phyloP scores from a whole-genome alignment of 2,113 vertebrate species.

The Eolophus roseicapilla region DNA sequence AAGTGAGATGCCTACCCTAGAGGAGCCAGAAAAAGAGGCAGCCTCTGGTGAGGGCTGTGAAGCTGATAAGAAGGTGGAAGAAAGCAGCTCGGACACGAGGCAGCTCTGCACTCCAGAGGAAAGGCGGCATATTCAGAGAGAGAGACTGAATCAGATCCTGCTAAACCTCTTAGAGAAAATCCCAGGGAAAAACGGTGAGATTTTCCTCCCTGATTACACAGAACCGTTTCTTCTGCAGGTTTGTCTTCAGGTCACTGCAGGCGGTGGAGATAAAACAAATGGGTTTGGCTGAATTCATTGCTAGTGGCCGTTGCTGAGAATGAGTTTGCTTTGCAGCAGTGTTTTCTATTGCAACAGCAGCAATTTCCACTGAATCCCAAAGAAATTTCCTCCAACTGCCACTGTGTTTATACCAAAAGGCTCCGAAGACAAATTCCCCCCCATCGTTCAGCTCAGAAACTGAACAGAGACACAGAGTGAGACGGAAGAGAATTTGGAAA shows the following conservation, averaged over 20 bases:
- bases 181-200: conserved; percentile 94
- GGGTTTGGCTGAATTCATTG: not conserved
- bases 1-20: conserved; percentile 59
- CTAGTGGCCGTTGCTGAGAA: accelerated
- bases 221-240: accelerated
- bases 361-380: not conserved
- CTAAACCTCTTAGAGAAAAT: conserved; percentile 91
- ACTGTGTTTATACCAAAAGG: not conserved
- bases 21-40: conserved; percentile 77
- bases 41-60: conserved; percentile 64
- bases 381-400: not conserved
- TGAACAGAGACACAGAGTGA: not conserved
- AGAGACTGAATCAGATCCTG: conserved; percentile 95
- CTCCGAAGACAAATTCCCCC: not conserved
- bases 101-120: conserved; percentile 78
- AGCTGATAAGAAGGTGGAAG: conserved; percentile 52
- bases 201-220: not conserved
- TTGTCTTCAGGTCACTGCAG: not conserved
- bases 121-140: conserved; percentile 83
- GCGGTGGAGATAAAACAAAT: not conserved
- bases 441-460: not conserved
- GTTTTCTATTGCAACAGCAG: not conserved
- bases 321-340: not conserved
- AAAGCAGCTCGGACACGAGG: not conserved
- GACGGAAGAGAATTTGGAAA: not conserved